Evolutionary conservation across 2,888 invertebrate species (phyloP), one percentile per base, ranked within the genome.

Genomic region (Tenthredo amoena): DNA sequence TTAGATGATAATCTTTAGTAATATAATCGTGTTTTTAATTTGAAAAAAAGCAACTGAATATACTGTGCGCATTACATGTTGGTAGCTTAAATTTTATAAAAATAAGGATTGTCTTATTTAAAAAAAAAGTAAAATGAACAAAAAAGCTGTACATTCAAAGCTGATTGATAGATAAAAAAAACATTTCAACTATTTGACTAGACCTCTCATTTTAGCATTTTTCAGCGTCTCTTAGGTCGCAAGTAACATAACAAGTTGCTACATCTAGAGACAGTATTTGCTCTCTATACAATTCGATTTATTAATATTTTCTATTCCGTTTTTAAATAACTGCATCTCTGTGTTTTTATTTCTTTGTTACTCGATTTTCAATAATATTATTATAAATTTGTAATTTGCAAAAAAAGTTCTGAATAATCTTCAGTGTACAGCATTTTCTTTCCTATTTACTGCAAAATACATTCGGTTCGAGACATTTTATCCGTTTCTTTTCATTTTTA

Each of bases 1-100:
- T 87, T 86, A 86, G 86, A 87, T n/a, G 55, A 87, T 86, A 88
- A 85, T 87, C 87, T 81, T 68, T 81, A 34, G 86, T 88, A 86
- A 87, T 87, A 88, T 88, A 90, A 47, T 47, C 68, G 83, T 83
- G 83, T 83, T 68, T 81, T 83, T 83, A 83, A 47, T 83, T 83
- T 50, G 47, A 68, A 83, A 83, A 47, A 43, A 68, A 68, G 50
- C 47, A 77, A 77, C 74, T 74, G 43, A 43, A 43, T 74, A 77
- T 83, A 81, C 65, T 71, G 37, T 68, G 83, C 83, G 71, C 71
- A 83, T 83, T 68, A 83, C 83, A 71, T 71, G 83, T 71, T 34
- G 68, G 55, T 83, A 83, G 83, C 71, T 47, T 34, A 12, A 71
- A 31, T 83, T 83, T 68, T 62, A 65, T 62, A 62, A 81, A 3